Evolutionary conservation across 2,797 vertebrate species (phyloP).

Genomic region (Bovichtus variegatus): DNA sequence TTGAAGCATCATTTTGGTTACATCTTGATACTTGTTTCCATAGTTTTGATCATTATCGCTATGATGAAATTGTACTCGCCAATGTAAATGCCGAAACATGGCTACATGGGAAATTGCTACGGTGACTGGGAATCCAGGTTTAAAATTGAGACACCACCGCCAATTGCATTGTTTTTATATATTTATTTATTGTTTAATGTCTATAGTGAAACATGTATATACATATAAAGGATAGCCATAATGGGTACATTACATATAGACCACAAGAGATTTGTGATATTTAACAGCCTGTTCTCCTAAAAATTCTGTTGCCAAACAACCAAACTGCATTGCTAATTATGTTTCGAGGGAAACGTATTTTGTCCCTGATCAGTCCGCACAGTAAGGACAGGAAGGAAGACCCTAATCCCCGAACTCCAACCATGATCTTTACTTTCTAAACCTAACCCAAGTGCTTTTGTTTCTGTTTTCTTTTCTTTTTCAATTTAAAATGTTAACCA

Average conservation of each 20-base stretch:
- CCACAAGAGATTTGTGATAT: background rate
- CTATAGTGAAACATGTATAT: background rate
- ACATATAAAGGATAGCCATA: background rate
- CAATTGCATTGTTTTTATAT: background rate
- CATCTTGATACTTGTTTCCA: background rate
- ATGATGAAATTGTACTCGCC: background rate
- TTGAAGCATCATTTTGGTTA: background rate
- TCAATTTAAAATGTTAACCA: too few species aligned
- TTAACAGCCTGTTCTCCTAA: too few species aligned
- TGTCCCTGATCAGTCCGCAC: too few species aligned
- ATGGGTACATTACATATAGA: background rate
- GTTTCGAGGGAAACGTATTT: too few species aligned
- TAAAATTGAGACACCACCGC: background rate
- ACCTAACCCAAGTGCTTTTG: too few species aligned
- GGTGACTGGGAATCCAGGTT: background rate
- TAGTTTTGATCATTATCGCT: background rate
- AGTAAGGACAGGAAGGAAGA: too few species aligned
- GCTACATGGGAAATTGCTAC: background rate
- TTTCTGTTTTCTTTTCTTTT: too few species aligned
- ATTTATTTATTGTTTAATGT: background rate
- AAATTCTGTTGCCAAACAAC: too few species aligned
- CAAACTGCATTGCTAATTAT: too few species aligned
- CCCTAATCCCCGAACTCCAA: too few species aligned
- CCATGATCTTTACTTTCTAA: too few species aligned
- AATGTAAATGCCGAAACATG: background rate